Percentiles rank a stretch among this genome's conserved stretches.
These are phyloP conservation scores for Microchrysa polita DNA, from an alignment of 2,888 invertebrate species.

Conservation along the genomic window DNA sequence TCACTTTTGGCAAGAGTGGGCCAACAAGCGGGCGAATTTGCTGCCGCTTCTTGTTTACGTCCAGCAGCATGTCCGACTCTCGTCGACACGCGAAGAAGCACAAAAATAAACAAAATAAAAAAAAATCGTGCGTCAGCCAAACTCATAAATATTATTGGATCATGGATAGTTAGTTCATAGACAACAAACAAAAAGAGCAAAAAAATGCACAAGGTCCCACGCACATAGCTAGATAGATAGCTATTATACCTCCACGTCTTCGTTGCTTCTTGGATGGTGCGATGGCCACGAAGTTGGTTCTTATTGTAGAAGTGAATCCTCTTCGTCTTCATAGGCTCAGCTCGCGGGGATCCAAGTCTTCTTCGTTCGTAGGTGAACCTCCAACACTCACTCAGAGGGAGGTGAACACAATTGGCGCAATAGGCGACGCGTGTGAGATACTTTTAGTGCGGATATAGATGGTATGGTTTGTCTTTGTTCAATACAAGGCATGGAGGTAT, in stretches of 20 bases:
- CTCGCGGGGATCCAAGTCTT: too few species aligned
- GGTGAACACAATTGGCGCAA: background rate
- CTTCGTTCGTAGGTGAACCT: too few species aligned
- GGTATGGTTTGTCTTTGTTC: too few species aligned
- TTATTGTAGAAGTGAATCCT: too few species aligned
- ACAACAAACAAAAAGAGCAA: background rate
- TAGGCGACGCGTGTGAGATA: background rate
- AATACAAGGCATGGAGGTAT: too few species aligned
- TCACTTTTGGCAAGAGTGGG: slow-evolving; percentile 1
- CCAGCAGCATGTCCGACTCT: background rate
- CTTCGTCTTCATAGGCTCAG: too few species aligned
- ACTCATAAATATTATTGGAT: background rate
- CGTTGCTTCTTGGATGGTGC: background rate
- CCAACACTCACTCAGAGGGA: background rate
- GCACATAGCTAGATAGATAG: background rate
- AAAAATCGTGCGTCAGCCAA: background rate
- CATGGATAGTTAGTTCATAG: background rate
- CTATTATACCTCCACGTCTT: too few species aligned
- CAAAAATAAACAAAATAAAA: background rate
- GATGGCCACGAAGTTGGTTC: background rate
- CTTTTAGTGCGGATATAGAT: too few species aligned
- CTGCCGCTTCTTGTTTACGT: background rate
- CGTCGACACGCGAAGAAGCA: background rate
- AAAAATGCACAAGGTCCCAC: slow-evolving; percentile 12
- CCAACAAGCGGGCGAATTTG: background rate